A percentile compares a stretch with the other conserved stretches of the same genome.
phyloP scores from a whole-genome alignment of 2,797 vertebrate genomes.

The Mionectes olivaceus region DNA sequence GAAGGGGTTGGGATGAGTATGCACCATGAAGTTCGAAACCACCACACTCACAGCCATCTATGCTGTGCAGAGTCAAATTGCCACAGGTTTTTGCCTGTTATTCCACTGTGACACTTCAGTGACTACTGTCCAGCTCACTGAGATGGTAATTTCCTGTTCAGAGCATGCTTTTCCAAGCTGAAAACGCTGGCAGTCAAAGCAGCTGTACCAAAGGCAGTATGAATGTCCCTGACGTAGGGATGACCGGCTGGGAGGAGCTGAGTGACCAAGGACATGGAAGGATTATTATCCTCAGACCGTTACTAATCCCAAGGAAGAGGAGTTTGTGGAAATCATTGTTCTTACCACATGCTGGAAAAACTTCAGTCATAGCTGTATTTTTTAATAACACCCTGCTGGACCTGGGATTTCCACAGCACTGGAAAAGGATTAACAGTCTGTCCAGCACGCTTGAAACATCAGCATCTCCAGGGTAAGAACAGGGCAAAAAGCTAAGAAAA shows the following conservation, averaged over 20 bases:
- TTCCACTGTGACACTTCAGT: neutral
- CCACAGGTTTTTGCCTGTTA: neutral
- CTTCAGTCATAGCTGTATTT: accelerated
- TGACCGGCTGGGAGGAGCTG: accelerated
- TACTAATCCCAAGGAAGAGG: neutral
- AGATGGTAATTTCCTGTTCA: neutral
- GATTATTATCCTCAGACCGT: neutral
- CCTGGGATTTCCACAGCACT: neutral
- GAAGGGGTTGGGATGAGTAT: accelerated
- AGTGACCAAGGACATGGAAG: neutral
- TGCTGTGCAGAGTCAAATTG: neutral
- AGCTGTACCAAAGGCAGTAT: neutral
- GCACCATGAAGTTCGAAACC: neutral
- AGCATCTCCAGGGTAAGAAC: neutral
- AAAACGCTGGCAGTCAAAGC: neutral
- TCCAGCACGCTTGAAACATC: neutral
- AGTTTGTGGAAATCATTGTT: neutral
- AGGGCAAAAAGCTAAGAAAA: neutral
- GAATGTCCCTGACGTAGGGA: neutral
- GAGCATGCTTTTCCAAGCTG: neutral
- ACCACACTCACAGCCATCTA: accelerated
- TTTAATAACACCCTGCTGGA: neutral
- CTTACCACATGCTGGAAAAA: neutral
- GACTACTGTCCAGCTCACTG: neutral
- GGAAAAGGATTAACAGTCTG: neutral